A percentile compares a stretch with the other conserved stretches of the same genome.
phyloP scores from a whole-genome alignment of 2,113 vertebrate species.

The Carassius gibelio region DNA sequence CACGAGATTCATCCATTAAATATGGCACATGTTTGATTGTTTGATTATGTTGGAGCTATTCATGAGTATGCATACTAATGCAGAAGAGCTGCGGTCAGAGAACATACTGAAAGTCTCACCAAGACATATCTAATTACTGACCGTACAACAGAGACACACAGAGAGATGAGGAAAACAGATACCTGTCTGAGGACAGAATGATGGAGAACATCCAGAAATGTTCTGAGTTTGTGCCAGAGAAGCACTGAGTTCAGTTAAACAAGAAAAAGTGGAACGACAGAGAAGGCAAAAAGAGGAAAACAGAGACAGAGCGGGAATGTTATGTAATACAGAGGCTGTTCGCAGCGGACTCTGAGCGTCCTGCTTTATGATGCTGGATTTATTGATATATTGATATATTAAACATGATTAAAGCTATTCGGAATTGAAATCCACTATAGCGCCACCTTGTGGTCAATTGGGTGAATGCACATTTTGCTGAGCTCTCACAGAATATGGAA shows the following conservation, averaged over 20 bases:
- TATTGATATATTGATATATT: neutral
- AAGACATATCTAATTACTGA: slow-evolving; percentile 16
- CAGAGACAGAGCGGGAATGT: slow-evolving; percentile 15
- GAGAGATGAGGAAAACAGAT: slow-evolving; percentile 45
- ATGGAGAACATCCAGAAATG: slow-evolving; percentile 18
- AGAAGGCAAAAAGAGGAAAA: neutral
- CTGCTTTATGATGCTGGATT: neutral
- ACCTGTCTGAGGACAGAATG: slow-evolving; percentile 35
- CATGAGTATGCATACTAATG: neutral
- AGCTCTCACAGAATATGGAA: neutral
- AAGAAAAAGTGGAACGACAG: slow-evolving; percentile 4
- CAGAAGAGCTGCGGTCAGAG: slow-evolving; percentile 18
- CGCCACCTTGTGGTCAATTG: slow-evolving; percentile 40
- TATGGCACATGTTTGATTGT: neutral
- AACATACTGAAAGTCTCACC: slow-evolving; percentile 13
- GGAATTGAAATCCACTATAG: neutral
- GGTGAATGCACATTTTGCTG: neutral
- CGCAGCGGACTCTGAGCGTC: neutral
- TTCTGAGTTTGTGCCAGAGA: neutral
- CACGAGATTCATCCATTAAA: neutral
- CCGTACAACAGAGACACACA: neutral
- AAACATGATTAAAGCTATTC: neutral
- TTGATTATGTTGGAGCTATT: slow-evolving; percentile 2
- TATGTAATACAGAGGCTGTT: slow-evolving; percentile 21
- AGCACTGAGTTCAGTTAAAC: neutral